A percentile compares a stretch with the other conserved stretches of the same genome.
Evolutionary conservation across 2,888 invertebrate genomes (phyloP).

Genomic region (Chydorus sphaericus): DNA sequence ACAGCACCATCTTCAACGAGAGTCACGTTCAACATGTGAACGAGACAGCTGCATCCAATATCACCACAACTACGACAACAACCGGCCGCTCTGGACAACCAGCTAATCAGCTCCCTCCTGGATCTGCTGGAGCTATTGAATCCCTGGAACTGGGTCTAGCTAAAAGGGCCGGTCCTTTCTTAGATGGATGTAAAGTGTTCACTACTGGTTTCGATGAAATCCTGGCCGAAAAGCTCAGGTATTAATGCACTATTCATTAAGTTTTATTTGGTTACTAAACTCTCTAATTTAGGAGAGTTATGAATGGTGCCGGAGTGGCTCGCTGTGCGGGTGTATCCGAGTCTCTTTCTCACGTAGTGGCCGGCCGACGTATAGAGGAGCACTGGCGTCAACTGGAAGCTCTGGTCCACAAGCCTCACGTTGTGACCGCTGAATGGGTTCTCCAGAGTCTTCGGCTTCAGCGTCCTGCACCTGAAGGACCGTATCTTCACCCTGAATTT

Average conservation of each 20-base stretch:
- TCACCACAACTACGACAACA: no score
- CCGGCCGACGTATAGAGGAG: constrained; percentile 42
- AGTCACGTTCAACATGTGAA: constrained; percentile 23
- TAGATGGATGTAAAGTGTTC: constrained; percentile 77
- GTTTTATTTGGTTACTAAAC: background rate
- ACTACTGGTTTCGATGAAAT: constrained; percentile 47
- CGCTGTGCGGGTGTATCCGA: constrained; percentile 59
- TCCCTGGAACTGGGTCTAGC: constrained; percentile 46
- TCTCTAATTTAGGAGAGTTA: constrained; percentile 29
- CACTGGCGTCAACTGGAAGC: constrained; percentile 26
- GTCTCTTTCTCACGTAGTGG: constrained; percentile 63
- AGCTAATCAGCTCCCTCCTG: constrained; percentile 1
- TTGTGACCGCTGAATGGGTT: constrained; percentile 60
- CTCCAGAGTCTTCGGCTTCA: constrained; percentile 50
- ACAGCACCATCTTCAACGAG: constrained; percentile 22
- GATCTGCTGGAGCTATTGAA: constrained; percentile 19
- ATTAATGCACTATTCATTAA: no score
- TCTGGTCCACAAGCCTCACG: constrained; percentile 30
- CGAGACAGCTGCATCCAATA: constrained; percentile 21
- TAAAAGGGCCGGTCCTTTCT: constrained; percentile 59
- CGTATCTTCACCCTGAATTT: constrained; percentile 19
- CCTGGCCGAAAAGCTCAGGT: constrained; percentile 49
- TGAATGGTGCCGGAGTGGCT: constrained; percentile 69
- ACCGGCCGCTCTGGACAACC: constrained; percentile 9
- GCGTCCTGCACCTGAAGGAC: constrained; percentile 41